These are phyloP conservation scores for Melanerpes aurifrons DNA, from an alignment of 2,113 vertebrate genomes.

Conservation along the genomic window DNA sequence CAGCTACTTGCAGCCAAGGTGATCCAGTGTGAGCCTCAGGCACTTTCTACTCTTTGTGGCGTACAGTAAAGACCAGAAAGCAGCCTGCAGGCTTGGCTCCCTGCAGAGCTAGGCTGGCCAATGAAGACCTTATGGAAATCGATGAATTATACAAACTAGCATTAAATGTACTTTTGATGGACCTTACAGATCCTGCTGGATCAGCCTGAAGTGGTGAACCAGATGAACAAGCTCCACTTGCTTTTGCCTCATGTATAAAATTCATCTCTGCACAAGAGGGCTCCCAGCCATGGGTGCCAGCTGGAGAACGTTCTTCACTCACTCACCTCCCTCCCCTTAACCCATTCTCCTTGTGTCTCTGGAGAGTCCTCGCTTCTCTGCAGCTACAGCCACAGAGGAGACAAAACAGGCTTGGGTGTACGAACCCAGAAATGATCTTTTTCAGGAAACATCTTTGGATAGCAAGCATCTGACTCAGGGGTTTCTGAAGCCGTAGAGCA, in stretches of 20 bases:
- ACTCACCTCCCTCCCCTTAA: neutral
- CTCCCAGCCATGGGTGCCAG: neutral
- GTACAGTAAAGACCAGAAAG: neutral
- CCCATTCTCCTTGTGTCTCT: neutral
- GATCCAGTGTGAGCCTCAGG: neutral
- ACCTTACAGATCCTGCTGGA: neutral
- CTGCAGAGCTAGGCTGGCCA: neutral
- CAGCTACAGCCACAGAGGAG: neutral
- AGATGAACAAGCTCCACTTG: slow-evolving; percentile 3
- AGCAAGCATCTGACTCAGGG: slow-evolving; percentile 43
- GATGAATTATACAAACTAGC: slow-evolving; percentile 21
- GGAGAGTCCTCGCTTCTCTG: neutral
- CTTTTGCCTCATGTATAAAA: neutral
- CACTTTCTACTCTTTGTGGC: neutral
- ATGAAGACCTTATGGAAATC: neutral
- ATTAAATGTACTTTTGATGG: neutral
- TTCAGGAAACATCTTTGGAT: slow-evolving; percentile 10
- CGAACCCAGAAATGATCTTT: neutral
- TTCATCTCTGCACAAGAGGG: neutral
- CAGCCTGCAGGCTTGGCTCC: neutral
- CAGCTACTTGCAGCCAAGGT: neutral
- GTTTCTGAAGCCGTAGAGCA: neutral
- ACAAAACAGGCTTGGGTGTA: neutral
- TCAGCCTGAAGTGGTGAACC: neutral
- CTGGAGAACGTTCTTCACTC: neutral